phyloP scores from a whole-genome alignment of 2,888 invertebrate species.

The Campopleginae sp. region DNA sequence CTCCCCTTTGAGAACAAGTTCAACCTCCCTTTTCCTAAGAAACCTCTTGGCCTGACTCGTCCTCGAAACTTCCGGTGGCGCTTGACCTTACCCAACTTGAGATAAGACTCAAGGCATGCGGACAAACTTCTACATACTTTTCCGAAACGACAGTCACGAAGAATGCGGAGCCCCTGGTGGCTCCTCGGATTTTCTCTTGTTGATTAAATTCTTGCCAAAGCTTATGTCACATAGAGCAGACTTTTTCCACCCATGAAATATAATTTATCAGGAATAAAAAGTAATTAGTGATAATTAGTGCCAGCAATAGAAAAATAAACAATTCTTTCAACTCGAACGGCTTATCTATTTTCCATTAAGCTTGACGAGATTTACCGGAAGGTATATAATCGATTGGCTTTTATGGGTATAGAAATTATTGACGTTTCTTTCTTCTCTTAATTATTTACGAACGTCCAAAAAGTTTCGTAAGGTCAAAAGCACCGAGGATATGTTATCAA shows the following conservation, averaged over 20 bases:
- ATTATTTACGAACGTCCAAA: constrained; percentile 1
- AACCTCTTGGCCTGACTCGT: constrained; percentile 29
- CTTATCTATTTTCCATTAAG: constrained; percentile 1
- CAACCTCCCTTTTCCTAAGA: neutral
- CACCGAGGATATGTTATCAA: neutral
- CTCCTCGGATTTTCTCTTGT: neutral
- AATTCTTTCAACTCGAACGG: neutral
- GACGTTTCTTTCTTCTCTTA: neutral
- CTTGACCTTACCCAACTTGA: constrained; percentile 57
- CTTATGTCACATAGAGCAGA: neutral
- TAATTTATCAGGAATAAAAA: neutral
- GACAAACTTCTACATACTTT: constrained; percentile 25
- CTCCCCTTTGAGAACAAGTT: constrained; percentile 22
- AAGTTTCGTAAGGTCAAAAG: neutral
- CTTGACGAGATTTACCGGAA: neutral
- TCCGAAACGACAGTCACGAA: constrained; percentile 3
- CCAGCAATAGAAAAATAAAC: neutral
- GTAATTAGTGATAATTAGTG: neutral
- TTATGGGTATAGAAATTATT: neutral
- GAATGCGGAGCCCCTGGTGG: neutral
- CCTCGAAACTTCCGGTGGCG: constrained; percentile 42
- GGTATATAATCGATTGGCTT: neutral
- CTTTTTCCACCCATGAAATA: neutral
- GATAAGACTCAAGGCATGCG: constrained; percentile 16
- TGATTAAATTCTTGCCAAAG: constrained; percentile 8